A percentile compares a stretch with the other conserved stretches of the same genome.
These are phyloP conservation scores for Peromyscus californicus DNA, from an alignment of 2,113 vertebrate species.

Conservation along the genomic window DNA sequence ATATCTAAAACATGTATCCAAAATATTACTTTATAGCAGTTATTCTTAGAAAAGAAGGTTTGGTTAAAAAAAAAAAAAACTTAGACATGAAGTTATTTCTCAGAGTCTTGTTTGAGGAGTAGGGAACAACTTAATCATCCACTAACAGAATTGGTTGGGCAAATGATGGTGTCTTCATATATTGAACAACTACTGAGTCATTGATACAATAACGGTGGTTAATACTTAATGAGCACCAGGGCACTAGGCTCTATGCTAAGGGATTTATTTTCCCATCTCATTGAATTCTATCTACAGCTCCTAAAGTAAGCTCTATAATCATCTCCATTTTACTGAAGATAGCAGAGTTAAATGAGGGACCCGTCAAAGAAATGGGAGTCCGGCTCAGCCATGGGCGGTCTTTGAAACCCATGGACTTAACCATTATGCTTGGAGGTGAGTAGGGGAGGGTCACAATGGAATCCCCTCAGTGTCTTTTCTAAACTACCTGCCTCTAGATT, in stretches of 20 bases:
- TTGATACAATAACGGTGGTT: not conserved
- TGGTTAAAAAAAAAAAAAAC: slow-evolving; percentile 21
- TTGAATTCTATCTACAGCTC: slow-evolving; percentile 2
- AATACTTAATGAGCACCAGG: not conserved
- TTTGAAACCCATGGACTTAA: not conserved
- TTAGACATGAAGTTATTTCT: slow-evolving; percentile 26
- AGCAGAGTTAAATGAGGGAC: slow-evolving; percentile 25
- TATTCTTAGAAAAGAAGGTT: slow-evolving; percentile 40
- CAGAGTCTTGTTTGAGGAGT: not conserved
- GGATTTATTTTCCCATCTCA: not conserved
- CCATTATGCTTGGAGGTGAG: not conserved
- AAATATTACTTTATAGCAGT: not conserved
- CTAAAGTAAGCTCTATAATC: not conserved
- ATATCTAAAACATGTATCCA: not conserved
- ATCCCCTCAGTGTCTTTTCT: not conserved
- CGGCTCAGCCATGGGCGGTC: not conserved
- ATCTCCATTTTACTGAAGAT: not conserved
- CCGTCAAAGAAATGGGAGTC: not conserved
- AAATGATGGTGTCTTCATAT: slow-evolving; percentile 20
- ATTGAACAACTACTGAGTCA: not conserved
- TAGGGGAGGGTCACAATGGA: not conserved
- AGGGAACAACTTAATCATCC: not conserved
- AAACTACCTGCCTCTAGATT: not conserved
- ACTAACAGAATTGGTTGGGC: not conserved
- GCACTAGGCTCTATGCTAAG: not conserved